Percentiles rank a stretch among this genome's conserved stretches.
phyloP scores from a whole-genome alignment of 2,113 vertebrate species.

The Genyomyrus donnyi region DNA sequence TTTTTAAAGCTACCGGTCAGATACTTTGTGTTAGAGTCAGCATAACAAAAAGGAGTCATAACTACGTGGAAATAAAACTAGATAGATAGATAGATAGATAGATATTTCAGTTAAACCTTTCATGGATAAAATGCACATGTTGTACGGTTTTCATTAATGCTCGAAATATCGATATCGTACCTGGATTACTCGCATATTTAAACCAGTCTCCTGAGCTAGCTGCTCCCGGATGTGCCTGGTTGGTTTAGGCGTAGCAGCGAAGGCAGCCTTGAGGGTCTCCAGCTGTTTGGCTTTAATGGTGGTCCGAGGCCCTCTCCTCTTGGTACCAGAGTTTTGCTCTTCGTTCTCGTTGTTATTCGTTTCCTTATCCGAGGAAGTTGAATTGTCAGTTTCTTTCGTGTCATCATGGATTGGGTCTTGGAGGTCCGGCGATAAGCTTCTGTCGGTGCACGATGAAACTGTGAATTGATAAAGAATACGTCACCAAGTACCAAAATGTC shows the following conservation, averaged over 20 bases:
- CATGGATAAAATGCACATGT: background rate
- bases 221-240: slow-evolving; percentile 94
- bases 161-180: slow-evolving; percentile 46
- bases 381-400: slow-evolving; percentile 93
- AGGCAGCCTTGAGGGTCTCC: slow-evolving; percentile 94
- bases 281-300: slow-evolving; percentile 98
- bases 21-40: background rate
- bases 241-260: slow-evolving; percentile 91
- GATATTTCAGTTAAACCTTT: background rate
- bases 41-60: background rate
- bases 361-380: slow-evolving; percentile 94
- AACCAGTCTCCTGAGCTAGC: slow-evolving; percentile 91
- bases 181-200: slow-evolving; percentile 97
- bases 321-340: slow-evolving; percentile 88
- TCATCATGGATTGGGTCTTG: slow-evolving; percentile 87
- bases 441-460: slow-evolving; percentile 96
- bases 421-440: slow-evolving; percentile 94
- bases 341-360: slow-evolving; percentile 92
- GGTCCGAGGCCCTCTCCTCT: slow-evolving; percentile 85
- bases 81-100: background rate
- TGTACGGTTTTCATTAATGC: background rate
- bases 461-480: slow-evolving; percentile 26
- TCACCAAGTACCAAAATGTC: background rate
- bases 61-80: background rate
- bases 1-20: background rate